Evolutionary conservation across 2,113 vertebrate genomes (phyloP), one percentile per base, ranked within the genome.

Genomic region (Platichthys stellatus): DNA sequence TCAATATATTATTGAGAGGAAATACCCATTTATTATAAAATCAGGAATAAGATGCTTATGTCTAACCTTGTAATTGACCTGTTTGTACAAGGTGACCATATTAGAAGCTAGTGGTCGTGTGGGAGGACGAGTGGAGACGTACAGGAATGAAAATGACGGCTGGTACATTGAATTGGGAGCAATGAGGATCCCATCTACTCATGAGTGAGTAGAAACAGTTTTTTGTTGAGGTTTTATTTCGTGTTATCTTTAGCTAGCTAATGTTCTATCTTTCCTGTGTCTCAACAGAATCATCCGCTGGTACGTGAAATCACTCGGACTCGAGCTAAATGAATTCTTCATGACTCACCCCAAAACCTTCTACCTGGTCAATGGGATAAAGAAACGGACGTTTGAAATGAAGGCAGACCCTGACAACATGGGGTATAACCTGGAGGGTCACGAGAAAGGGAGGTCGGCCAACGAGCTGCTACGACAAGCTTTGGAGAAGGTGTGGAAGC

Each of bases 101-200:
- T 28, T 28, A 28, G 26, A 28, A 28, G 26, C 26, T 28, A 28
- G 26, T 28, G 70, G n/a, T n/a, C 72, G 80, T 0, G 53, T 86
- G n/a, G 86, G 88, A 63, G 88, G 88, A 62, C 69, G 88, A 0
- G 51, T 85, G 26, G 24, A 81, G n/a, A 90, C 88, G 62, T 54
- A 88, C 77, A 88, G 84, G 69, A 59, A 88, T 58, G n/a, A 76
- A 20, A 1, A 23, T 1, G 80, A 86, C 1, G 88, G 88, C 58
- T 90, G 88, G 88, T 86, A 86, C 15, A 84, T 80, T 40, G 88
- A 90, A 1, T 10, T 85, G 23, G 86, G 86, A 58, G 81, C 88
- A 0, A 90, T 88, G 88, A 86, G 88, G 81, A 88, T 90, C 74
- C 88, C 88, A 0, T 49, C 1, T 7, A 10, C 0, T 72, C 86